Base-by-base conservation (phyloP, 2,797 vertebrate species). In the Lepidocolaptes lacrymiger region DNA sequence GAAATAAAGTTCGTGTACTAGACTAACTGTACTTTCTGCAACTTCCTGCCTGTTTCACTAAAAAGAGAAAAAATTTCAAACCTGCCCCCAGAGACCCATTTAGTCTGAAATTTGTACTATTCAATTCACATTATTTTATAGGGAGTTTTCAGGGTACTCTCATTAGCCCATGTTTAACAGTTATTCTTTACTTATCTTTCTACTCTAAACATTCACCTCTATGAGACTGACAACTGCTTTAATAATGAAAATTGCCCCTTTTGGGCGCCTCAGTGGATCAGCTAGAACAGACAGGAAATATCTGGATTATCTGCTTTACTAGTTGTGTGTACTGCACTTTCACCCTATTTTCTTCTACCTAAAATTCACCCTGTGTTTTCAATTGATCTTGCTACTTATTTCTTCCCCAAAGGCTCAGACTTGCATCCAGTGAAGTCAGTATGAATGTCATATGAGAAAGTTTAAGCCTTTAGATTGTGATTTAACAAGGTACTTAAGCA, bases 401-500 rank as follows among this genome's bases (percentile, higher is more conserved):
- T 93, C 76, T 59, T 87, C 59, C 59, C 91, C 3, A 22, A 95
- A 78, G 91, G 66, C 80, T 88, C 63, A 88, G 69, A 90, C 78
- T 83, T 95, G 48, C 76, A 95, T 88, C 67, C 76, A 86, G 41
- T 81, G 71, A 88, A 92, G 91, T 82, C 80, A 59, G 49, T 84
- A 76, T 71, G 82, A 93, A 87, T 76, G 69, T 59, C 89, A 66
- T 56, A 91, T 67, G 83, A 90, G 92, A 84, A 96, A 88, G 72
- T 89, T 86, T 63, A 81, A 88, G 51, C 82, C 76, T 86, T 96
- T 91, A 91, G 85, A 91, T 62, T 91, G 75, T 81, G 82, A 88
- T 93, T 96, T 94, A 92, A 95, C 64, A 93, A 93, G 93, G 44
- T 89, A 84, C 61, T 91, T 93, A 93, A 90, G 61, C 56, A 71